Evolutionary conservation across 2,113 vertebrate species (phyloP).

Genomic region (Andinoacara biseriatus): DNA sequence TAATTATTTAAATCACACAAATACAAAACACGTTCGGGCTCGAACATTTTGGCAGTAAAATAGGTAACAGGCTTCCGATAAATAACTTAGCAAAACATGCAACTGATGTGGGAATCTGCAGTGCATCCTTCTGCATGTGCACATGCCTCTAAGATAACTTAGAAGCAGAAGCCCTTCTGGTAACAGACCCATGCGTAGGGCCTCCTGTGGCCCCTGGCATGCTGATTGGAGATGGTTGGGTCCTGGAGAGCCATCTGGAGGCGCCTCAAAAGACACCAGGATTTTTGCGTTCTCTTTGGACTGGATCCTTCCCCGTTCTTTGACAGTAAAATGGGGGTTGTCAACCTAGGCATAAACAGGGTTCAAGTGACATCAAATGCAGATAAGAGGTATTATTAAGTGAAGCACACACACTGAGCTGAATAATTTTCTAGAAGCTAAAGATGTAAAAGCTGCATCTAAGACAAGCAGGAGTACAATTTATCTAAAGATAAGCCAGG

Average conservation of each 20-base stretch:
- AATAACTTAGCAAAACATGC: not conserved
- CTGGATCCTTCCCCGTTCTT: slow-evolving; percentile 65
- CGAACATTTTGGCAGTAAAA: not conserved
- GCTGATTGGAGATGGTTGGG: slow-evolving; percentile 79
- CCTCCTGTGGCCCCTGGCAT: slow-evolving; percentile 51
- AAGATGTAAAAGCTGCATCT: not conserved
- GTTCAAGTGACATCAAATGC: not conserved
- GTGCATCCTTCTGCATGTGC: not conserved
- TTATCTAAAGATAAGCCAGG: not conserved
- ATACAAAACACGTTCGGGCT: not conserved
- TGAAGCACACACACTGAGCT: not conserved
- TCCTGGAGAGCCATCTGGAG: slow-evolving; percentile 29
- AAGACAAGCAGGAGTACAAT: not conserved
- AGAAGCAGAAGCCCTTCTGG: slow-evolving; percentile 77
- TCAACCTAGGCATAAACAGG: slow-evolving; percentile 66
- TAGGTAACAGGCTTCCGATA: not conserved
- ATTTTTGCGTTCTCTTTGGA: slow-evolving; percentile 82
- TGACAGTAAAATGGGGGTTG: slow-evolving; percentile 81
- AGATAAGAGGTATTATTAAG: not conserved
- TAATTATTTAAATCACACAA: not conserved
- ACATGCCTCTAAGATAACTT: slow-evolving; percentile 13
- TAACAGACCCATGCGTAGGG: slow-evolving; percentile 85
- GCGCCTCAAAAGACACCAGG: slow-evolving; percentile 77
- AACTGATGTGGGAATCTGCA: not conserved
- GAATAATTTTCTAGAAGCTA: not conserved